phyloP scores from a whole-genome alignment of 37 sponge, comb jelly and placozoan species.

The Agelas oroides region DNA sequence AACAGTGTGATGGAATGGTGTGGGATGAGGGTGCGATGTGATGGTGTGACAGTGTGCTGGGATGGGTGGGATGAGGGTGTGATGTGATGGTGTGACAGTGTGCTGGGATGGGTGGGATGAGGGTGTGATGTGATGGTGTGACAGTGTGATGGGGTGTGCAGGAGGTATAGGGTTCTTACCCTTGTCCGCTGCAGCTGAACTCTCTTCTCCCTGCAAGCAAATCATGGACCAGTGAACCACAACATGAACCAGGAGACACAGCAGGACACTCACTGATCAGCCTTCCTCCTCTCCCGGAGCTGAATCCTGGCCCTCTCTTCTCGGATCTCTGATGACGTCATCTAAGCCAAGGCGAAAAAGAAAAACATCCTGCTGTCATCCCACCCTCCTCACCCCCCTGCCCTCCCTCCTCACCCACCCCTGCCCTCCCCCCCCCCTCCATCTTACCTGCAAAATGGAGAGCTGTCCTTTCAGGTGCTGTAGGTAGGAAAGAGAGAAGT shows the following conservation, averaged over 20 bases:
- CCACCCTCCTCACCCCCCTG: no score
- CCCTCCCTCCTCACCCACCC: no score
- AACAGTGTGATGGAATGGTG: background rate
- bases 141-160: no score
- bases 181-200: constrained; percentile 37
- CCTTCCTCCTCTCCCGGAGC: constrained; percentile 4
- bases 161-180: constrained; percentile 1
- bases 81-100: background rate
- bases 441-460: constrained; percentile 75
- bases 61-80: background rate
- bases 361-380: no score
- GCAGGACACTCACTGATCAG: constrained; percentile 39
- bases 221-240: no score
- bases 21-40: background rate
- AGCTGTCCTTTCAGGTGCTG: constrained; percentile 81
- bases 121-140: no score
- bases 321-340: constrained; percentile 79
- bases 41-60: no score
- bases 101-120: no score
- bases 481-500: background rate
- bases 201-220: constrained; percentile 44
- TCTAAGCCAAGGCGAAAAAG: constrained; percentile 15
- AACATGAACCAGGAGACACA: no score
- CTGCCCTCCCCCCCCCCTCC: no score
- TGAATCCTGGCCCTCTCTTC: constrained; percentile 55